Evolutionary conservation across 2,888 invertebrate genomes (phyloP).

Genomic region (Campoplex nolae): DNA sequence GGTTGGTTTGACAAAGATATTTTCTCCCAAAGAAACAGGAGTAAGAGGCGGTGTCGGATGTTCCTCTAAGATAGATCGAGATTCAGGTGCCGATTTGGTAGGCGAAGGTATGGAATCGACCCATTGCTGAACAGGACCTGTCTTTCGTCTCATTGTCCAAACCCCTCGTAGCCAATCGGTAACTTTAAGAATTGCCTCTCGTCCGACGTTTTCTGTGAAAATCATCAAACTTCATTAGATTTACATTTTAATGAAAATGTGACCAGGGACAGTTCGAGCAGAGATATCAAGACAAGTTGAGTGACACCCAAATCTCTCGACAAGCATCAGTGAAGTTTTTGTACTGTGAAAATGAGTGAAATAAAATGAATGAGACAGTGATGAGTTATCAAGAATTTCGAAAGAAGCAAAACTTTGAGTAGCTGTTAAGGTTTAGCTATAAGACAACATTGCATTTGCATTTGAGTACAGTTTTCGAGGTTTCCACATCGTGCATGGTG

Average conservation of each 20-base stretch:
- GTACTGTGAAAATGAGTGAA: not conserved
- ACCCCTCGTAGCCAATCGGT: conserved; percentile 81
- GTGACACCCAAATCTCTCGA: not conserved
- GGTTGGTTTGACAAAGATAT: conserved; percentile 72
- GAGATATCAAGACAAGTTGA: conserved; percentile 12
- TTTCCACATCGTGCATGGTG: conserved; percentile 61
- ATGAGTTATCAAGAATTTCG: conserved; percentile 11
- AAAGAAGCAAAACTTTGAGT: conserved; percentile 9
- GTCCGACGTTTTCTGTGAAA: conserved; percentile 79
- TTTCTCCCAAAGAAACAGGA: conserved; percentile 62
- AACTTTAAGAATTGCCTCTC: conserved; percentile 80
- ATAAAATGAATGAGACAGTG: not conserved
- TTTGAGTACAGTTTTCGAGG: conserved; percentile 20
- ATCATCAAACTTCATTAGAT: conserved; percentile 14
- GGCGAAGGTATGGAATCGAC: conserved; percentile 88
- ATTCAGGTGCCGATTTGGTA: conserved; percentile 69
- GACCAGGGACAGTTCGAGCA: conserved; percentile 32
- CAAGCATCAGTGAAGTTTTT: conserved; percentile 22
- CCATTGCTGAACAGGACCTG: conserved; percentile 90
- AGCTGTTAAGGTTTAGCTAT: conserved; percentile 27
- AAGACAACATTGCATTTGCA: conserved; percentile 53
- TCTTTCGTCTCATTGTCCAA: conserved; percentile 88
- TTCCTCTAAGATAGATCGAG: conserved; percentile 59
- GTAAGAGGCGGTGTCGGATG: conserved; percentile 62
- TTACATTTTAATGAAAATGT: no score